Percentiles rank a stretch among this genome's conserved stretches.
Conservation (phyloP, 2,888 invertebrate genomes). For the Synanthedon formicaeformis region DNA sequence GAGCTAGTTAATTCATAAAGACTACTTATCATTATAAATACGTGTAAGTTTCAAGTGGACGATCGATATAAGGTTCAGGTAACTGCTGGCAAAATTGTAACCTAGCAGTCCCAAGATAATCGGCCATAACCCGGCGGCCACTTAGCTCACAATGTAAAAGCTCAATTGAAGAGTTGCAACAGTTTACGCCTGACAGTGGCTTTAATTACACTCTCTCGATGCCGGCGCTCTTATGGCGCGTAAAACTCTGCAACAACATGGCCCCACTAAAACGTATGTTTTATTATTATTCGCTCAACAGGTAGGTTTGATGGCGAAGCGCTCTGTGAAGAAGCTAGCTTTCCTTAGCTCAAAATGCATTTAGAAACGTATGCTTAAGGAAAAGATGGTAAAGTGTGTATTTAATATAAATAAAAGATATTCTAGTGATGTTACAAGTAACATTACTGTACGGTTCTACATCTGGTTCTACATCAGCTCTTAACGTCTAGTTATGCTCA, state of each 20-base stretch:
- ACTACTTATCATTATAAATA: too few species aligned
- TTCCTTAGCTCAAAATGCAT: too few species aligned
- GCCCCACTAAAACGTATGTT: slow-evolving; percentile 23
- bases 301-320: slow-evolving; percentile 18
- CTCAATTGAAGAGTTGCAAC: slow-evolving; percentile 34
- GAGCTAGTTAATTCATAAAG: too few species aligned
- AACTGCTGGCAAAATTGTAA: neutral
- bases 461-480: too few species aligned
- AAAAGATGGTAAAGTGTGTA: too few species aligned
- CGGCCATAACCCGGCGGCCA: slow-evolving; percentile 9
- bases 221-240: slow-evolving; percentile 20
- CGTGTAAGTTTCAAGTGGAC: neutral
- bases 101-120: slow-evolving; percentile 3
- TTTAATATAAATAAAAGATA: too few species aligned
- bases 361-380: too few species aligned
- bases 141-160: slow-evolving; percentile 30
- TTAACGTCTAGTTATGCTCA: too few species aligned
- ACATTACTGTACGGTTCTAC: too few species aligned
- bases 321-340: neutral
- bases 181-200: slow-evolving; percentile 26
- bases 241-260: slow-evolving; percentile 24
- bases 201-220: slow-evolving; percentile 31
- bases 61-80: neutral
- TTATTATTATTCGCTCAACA: slow-evolving; percentile 55
- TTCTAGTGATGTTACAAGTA: too few species aligned